Conservation (phyloP, 1,140 invertebrate genomes). For the Drosophila littoralis region DNA sequence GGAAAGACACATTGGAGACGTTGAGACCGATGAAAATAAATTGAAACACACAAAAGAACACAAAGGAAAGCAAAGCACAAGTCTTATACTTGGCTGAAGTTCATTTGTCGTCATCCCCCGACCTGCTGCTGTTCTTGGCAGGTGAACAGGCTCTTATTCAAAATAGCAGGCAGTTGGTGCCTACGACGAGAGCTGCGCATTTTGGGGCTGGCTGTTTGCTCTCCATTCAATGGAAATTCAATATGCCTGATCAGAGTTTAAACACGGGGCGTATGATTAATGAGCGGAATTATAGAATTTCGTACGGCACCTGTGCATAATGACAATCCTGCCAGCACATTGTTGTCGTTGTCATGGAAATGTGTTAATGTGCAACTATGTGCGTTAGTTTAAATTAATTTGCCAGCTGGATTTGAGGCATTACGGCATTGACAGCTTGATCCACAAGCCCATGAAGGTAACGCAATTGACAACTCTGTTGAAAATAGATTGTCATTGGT, state of each 20-base stretch:
- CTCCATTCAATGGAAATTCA: constrained; percentile 71
- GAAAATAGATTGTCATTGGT: not conserved
- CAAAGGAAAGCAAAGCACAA: constrained; percentile 36
- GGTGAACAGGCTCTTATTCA: constrained; percentile 11
- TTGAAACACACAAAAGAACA: constrained; percentile 18
- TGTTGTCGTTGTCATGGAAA: constrained; percentile 14
- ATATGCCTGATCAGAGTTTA: constrained; percentile 47
- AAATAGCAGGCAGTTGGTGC: not conserved
- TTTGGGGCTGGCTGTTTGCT: constrained; percentile 9
- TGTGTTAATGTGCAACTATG: constrained; percentile 38
- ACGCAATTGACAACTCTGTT: constrained; percentile 21
- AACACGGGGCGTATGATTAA: constrained; percentile 67
- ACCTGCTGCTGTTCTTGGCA: constrained; percentile 19
- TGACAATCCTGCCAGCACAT: constrained; percentile 15
- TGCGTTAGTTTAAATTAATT: constrained; percentile 14
- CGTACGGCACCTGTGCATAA: constrained; percentile 35
- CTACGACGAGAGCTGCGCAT: constrained; percentile 4
- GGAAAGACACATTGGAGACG: not conserved
- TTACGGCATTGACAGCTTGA: constrained; percentile 5
- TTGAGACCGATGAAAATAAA: constrained; percentile 9
- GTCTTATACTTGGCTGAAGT: constrained; percentile 6
- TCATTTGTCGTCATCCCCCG: constrained; percentile 9
- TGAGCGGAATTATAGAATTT: constrained; percentile 32
- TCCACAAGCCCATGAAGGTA: constrained; percentile 4
- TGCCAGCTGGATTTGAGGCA: constrained; percentile 1